Conservation (phyloP, 2,113 vertebrate species). For the Chauna torquata region DNA sequence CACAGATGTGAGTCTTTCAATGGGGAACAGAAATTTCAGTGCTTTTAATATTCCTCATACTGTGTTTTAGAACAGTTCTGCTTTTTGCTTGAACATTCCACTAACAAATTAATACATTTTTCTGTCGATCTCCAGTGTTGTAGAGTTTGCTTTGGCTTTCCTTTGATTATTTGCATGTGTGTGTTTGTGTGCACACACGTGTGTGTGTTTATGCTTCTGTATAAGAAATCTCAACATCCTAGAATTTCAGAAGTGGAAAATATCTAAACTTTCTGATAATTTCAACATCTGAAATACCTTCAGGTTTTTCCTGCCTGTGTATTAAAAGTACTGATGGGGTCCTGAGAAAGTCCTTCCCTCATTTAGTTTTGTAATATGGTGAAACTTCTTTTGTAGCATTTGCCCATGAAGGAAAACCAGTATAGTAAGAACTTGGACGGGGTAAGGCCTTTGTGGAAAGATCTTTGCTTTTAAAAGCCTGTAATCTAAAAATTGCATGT, state of each 20-base stretch:
- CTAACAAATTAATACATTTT: not conserved
- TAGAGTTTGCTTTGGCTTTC: not conserved
- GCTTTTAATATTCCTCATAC: constrained; percentile 36
- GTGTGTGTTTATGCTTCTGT: not conserved
- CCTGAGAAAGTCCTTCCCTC: not conserved
- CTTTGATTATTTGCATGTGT: not conserved
- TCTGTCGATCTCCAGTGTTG: not conserved
- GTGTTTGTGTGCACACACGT: not conserved
- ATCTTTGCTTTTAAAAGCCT: not conserved
- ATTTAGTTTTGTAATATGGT: fast-evolving
- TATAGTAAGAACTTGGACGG: not conserved
- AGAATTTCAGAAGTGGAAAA: not conserved
- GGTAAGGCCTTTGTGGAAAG: not conserved
- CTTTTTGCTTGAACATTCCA: not conserved
- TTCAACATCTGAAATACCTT: not conserved
- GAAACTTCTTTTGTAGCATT: not conserved
- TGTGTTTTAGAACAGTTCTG: not conserved
- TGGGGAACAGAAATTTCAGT: constrained; percentile 43
- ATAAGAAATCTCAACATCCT: not conserved
- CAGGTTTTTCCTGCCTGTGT: not conserved
- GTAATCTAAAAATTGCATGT: not conserved
- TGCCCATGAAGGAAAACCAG: not conserved
- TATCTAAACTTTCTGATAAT: not conserved
- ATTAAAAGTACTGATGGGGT: not conserved
- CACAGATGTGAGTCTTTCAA: not conserved